Conservation (phyloP, 2,797 vertebrate species). For the Moxostoma hubbsi region DNA sequence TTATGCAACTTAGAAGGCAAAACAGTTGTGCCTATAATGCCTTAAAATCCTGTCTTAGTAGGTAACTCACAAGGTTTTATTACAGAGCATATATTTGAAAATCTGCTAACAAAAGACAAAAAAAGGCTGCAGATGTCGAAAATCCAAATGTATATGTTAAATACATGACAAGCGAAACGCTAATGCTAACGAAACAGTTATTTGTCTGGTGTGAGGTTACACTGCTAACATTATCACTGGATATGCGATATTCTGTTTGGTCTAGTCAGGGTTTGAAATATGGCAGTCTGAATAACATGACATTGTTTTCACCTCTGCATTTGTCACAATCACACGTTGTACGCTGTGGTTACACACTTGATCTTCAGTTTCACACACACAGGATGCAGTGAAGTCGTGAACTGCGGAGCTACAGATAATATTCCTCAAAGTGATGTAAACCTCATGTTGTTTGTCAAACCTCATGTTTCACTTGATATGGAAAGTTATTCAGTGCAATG, state of each 20-base stretch:
- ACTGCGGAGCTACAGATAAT: too few relatives aligned
- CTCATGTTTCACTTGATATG: slow-evolving; percentile 63
- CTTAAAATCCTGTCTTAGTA: too few relatives aligned
- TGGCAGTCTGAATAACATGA: slow-evolving; percentile 39
- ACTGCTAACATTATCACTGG: slow-evolving; percentile 32
- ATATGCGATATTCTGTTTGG: slow-evolving; percentile 45
- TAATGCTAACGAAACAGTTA: slow-evolving; percentile 31
- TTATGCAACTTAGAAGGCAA: too few relatives aligned
- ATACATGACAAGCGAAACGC: slow-evolving; percentile 45
- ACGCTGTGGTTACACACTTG: slow-evolving; percentile 50
- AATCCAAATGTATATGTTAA: slow-evolving; percentile 5
- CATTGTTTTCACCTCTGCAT: slow-evolving; percentile 43
- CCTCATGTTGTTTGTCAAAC: slow-evolving; percentile 51
- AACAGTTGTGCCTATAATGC: too few relatives aligned
- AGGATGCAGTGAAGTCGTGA: too few relatives aligned
- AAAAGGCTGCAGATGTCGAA: too few relatives aligned
- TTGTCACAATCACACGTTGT: slow-evolving; percentile 58
- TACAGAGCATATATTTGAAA: neutral
- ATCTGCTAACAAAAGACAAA: neutral
- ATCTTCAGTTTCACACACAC: slow-evolving; percentile 47
- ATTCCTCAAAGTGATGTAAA: too few relatives aligned
- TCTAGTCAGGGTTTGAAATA: slow-evolving; percentile 46
- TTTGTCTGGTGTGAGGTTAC: slow-evolving; percentile 20
- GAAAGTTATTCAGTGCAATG: slow-evolving; percentile 58
- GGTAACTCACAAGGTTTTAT: too few relatives aligned